Evolutionary conservation across 37 sponge, comb jelly and placozoan species (phyloP), one percentile per base, ranked within the genome.

Genomic region (Crambe crambe): DNA sequence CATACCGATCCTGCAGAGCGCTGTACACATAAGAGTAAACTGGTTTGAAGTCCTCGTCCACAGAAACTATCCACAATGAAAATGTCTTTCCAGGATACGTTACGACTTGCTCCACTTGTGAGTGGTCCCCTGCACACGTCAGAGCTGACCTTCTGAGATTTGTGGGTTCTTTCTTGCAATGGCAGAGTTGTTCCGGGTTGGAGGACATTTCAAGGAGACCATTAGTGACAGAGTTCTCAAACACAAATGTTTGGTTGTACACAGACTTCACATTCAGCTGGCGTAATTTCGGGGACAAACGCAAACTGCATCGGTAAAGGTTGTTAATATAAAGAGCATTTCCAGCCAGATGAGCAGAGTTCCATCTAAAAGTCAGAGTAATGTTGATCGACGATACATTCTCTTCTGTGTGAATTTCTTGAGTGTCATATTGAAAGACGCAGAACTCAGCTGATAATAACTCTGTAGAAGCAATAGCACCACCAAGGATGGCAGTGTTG

Each of bases 401-500:
- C 0, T 27, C 32, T 15, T 10, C 38, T 30, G 30, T 26, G 37
- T 82, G 73, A 9, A 40, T 2, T 44, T 27, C 1, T 0, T 65
- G 6, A 35, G 70, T 43, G 20, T 1, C 18, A 68, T 67, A 83
- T 69, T 75, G 84, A 27, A 83, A 27, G 17, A 34, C 58, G 37
- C 70, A 68, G 39, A 40, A 56, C 42, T 58, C 60, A 43, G 21
- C 25, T 10, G 6, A 12, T 6, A 27, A 15, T 1, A 32, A 21
- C 10, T 39, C 10, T 2, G 22, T 32, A 21, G 76, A 58, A 35
- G 40, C 38, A 23, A 83, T 83, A 34, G 68, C 84, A 1, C 75
- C 84, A 75, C 84, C 84, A 10, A 23, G 22, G 36, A 75, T 3
- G 2, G 76, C 84, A 30, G 39, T 36, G 41, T 76, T 75, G 54